A percentile compares a stretch with the other conserved stretches of the same genome.
Evolutionary conservation across 2,797 vertebrate species (phyloP).

Genomic region (Pyrocephalus nanus): DNA sequence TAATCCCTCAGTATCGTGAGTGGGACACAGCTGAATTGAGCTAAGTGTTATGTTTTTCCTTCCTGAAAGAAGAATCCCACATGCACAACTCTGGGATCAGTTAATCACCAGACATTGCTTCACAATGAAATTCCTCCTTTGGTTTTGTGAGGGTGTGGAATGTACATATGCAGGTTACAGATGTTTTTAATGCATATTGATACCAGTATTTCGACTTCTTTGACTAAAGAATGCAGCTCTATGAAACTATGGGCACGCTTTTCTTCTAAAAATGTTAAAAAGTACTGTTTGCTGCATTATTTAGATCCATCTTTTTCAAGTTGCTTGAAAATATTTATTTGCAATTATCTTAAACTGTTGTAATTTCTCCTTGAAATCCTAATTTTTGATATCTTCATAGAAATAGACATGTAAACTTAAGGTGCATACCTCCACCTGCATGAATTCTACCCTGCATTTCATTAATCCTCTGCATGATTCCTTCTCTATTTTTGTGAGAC

Average conservation of each 20-base stretch:
- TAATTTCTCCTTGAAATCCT: not conserved
- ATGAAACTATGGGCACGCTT: not conserved
- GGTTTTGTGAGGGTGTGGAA: not conserved
- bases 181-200: not conserved
- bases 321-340: not conserved
- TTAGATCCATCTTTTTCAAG: not conserved
- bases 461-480: not conserved
- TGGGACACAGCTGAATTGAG: not conserved
- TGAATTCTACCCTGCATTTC: not conserved
- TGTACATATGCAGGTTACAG: not conserved
- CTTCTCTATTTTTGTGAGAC: not conserved
- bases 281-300: not conserved
- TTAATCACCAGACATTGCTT: not conserved
- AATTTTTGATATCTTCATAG: not conserved
- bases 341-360: not conserved
- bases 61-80: not conserved
- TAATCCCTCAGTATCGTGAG: not conserved
- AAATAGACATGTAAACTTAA: not conserved
- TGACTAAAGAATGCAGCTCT: not conserved
- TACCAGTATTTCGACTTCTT: not conserved
- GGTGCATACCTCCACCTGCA: not conserved
- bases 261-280: not conserved
- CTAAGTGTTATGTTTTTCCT: not conserved
- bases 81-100: not conserved
- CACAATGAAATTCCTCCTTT: not conserved